Base-by-base conservation (phyloP, 2,888 invertebrate genomes). In the Gonocerus acuteangulatus region DNA sequence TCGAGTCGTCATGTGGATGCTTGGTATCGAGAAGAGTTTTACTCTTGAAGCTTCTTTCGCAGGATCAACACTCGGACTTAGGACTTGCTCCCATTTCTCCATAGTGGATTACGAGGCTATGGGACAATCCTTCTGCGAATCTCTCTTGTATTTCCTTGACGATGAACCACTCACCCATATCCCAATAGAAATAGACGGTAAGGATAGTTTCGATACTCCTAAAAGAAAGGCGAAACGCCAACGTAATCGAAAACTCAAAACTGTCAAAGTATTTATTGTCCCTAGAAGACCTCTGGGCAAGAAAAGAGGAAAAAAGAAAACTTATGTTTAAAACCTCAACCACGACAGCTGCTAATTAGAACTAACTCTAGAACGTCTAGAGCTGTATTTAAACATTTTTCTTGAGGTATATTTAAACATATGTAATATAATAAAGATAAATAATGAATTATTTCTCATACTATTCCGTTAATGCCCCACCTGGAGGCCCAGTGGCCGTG, bases 1-100 rank as follows among this genome's bases (percentile, higher is more conserved):
- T 4, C 79, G 95, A 62, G 89, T 95, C 7, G 94, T 95, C 0
- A 87, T 94, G 70, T 95, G 94, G 93, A 88, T 93, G 81, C 83
- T 95, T 81, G 95, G 95, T 21, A 89, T 95, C 48, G 85, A 87
- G 62, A 93, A 95, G 71, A 95, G 94, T 74, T 95, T 91, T 73
- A 95, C 95, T 2, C 84, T 95, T 82, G 95, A 95, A 77, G 93
- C 95, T 6, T 94, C 95, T 0, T 90, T 95, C 74, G 92, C 91
- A 54, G 95, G 95, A 7, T 89, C 94, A 1, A 85, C 85, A 66
- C 75, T 93, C 61, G 91, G 91, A 2, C 84, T 86, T 47, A 82
- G 89, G 72, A 80, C 81, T 69, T 87, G 87, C 3, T 89, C 89
- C 18, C 95, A 95, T 74, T 95, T 94, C 72, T 84, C 83, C 22